Conservation (phyloP, 2,113 vertebrate genomes). For the Xenopus laevis region DNA sequence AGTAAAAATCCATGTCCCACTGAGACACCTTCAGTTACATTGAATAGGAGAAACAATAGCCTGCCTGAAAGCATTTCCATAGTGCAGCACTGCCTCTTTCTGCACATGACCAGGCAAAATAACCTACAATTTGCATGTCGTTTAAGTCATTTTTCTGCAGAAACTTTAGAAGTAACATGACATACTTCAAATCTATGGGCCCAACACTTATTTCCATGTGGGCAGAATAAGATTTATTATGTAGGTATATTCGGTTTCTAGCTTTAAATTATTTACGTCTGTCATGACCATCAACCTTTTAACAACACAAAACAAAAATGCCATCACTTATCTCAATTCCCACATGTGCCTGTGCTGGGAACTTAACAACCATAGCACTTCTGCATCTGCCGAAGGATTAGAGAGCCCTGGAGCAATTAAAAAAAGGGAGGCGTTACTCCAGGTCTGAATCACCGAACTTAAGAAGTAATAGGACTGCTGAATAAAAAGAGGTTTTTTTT, state of each 20-base stretch:
- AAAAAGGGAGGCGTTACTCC: background rate
- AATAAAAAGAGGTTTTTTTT: background rate
- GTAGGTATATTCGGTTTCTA: background rate
- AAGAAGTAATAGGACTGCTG: background rate
- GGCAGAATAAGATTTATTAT: background rate
- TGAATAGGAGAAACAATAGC: too few relatives aligned
- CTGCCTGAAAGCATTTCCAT: too few relatives aligned
- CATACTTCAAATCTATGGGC: background rate
- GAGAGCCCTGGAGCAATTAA: background rate
- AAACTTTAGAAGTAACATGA: background rate
- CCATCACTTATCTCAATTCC: constrained; percentile 3
- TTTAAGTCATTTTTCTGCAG: background rate
- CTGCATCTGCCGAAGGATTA: background rate
- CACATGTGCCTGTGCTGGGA: background rate
- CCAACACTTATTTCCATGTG: background rate
- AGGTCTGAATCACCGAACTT: background rate
- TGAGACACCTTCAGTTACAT: too few relatives aligned
- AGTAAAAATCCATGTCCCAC: too few relatives aligned
- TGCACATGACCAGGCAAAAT: too few relatives aligned
- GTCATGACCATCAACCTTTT: background rate
- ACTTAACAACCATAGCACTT: background rate
- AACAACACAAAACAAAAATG: background rate
- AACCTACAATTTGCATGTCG: background rate
- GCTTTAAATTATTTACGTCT: constrained; percentile 4
- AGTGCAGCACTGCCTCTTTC: too few relatives aligned